These are phyloP conservation scores for Sebastes steindachneri DNA, from an alignment of 2,797 vertebrate species.

Conservation along the genomic window DNA sequence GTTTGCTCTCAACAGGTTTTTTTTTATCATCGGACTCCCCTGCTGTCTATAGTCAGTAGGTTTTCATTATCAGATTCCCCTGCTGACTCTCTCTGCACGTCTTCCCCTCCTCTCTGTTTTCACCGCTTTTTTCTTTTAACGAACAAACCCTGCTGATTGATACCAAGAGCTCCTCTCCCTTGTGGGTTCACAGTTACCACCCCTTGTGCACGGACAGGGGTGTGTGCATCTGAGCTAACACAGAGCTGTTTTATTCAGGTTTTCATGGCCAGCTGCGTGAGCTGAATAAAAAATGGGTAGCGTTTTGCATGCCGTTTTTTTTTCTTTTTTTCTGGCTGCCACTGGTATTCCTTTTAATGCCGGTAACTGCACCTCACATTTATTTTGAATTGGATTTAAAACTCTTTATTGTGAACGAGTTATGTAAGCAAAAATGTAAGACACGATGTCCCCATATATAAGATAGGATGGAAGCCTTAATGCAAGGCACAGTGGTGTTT, in stretches of 20 bases:
- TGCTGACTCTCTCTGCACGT: slow-evolving; percentile 28
- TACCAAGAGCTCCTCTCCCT: slow-evolving; percentile 28
- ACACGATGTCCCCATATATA: not conserved
- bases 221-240: slow-evolving; percentile 46
- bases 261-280: slow-evolving; percentile 30
- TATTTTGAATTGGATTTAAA: not conserved
- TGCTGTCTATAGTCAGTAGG: slow-evolving; percentile 36
- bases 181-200: slow-evolving; percentile 36
- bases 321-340: not conserved
- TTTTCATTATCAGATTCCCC: slow-evolving; percentile 53
- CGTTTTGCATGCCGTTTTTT: not conserved
- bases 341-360: not conserved
- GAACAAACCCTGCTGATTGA: slow-evolving; percentile 32
- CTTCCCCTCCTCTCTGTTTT: slow-evolving; percentile 31
- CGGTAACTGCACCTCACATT: not conserved
- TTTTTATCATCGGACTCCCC: slow-evolving; percentile 35
- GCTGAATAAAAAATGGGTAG: slow-evolving; percentile 38
- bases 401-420: not conserved
- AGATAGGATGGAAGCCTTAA: not conserved
- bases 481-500: not conserved
- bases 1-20: slow-evolving; percentile 23
- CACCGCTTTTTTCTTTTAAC: slow-evolving; percentile 20
- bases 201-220: slow-evolving; percentile 26
- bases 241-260: slow-evolving; percentile 34
- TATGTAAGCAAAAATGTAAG: not conserved